These are phyloP conservation scores for Pseudorasbora parva DNA, from an alignment of 2,113 vertebrate species.

Conservation along the genomic window DNA sequence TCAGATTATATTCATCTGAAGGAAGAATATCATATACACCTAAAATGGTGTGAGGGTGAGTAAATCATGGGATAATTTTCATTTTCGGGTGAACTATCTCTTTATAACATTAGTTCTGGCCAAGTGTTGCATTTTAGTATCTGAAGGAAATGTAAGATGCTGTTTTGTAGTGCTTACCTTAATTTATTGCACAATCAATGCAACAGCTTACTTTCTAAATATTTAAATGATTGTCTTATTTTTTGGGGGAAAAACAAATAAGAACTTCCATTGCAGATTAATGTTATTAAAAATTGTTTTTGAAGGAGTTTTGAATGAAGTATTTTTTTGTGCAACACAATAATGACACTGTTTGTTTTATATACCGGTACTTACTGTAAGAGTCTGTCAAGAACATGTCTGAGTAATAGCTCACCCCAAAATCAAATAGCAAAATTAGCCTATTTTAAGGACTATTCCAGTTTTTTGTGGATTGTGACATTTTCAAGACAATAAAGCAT, in stretches of 20 bases:
- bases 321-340: neutral
- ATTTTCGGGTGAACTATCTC: no score
- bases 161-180: neutral
- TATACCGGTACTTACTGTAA: neutral
- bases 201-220: slow-evolving; percentile 6
- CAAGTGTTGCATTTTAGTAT: neutral
- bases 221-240: slow-evolving; percentile 17
- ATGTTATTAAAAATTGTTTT: slow-evolving; percentile 23
- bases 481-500: slow-evolving; percentile 3
- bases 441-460: neutral
- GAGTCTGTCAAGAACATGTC: neutral
- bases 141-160: neutral
- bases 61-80: no score
- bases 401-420: neutral
- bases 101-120: neutral
- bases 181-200: slow-evolving; percentile 38
- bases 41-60: no score
- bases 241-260: neutral
- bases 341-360: neutral
- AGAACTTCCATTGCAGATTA: neutral
- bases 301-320: neutral
- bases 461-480: neutral
- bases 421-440: neutral
- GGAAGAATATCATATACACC: no score
- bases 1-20: no score